Conservation (phyloP, 2,888 invertebrate species). For the Campopleginae sp. region DNA sequence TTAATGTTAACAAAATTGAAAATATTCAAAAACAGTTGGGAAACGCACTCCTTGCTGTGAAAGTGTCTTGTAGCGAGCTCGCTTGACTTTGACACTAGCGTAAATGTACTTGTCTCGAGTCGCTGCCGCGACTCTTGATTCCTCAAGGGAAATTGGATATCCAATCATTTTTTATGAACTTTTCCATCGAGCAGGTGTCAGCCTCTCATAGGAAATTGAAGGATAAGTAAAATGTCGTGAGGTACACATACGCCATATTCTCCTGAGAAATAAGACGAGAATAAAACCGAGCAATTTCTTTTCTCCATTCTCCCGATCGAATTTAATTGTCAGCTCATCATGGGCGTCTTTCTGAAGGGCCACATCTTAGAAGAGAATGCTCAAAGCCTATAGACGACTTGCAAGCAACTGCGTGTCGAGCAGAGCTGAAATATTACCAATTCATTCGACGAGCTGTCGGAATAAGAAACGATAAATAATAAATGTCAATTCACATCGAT, state of each 20-base stretch:
- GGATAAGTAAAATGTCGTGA: slow-evolving; percentile 2
- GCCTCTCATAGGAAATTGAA: slow-evolving; percentile 61
- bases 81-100: too few species aligned
- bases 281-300: slow-evolving; percentile 28
- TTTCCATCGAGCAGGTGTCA: slow-evolving; percentile 4
- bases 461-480: not conserved
- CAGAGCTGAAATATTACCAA: not conserved
- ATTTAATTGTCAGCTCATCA: slow-evolving; percentile 17
- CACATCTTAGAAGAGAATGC: not conserved
- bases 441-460: not conserved
- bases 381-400: too few species aligned
- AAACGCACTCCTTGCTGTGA: too few species aligned
- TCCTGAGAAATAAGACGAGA: slow-evolving; percentile 36
- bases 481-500: not conserved
- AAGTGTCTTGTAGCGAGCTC: too few species aligned
- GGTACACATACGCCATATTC: slow-evolving; percentile 23
- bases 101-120: too few species aligned
- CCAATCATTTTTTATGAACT: slow-evolving; percentile 46
- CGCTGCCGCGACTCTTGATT: too few species aligned
- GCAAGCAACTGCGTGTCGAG: not conserved
- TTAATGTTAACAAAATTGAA: too few species aligned
- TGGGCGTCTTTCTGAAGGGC: not conserved
- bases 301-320: not conserved
- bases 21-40: too few species aligned
- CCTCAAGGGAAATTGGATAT: slow-evolving; percentile 60